Percentiles rank a stretch among this genome's conserved stretches.
Evolutionary conservation across 1,140 invertebrate species (phyloP).

Genomic region (Onthophagus taurus): DNA sequence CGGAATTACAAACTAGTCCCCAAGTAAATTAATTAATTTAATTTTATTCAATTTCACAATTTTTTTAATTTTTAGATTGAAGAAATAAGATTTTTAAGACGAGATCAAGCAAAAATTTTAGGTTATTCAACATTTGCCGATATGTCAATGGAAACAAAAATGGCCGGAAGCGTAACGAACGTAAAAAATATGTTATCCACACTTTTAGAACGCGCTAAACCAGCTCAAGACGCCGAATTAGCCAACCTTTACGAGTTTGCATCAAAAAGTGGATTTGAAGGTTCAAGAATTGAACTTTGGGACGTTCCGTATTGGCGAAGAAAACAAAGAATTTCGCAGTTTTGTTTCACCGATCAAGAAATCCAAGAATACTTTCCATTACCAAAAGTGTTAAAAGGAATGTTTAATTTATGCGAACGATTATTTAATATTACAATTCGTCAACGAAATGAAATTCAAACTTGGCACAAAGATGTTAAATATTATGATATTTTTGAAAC

Average conservation of each 20-base stretch:
- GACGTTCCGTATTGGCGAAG: constrained; percentile 82
- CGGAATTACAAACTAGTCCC: constrained; percentile 58
- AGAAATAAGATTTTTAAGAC: constrained; percentile 59
- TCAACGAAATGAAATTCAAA: constrained; percentile 51
- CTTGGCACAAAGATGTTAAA: constrained; percentile 79
- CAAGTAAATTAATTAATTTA: constrained; percentile 24
- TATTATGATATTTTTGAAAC: constrained; percentile 74
- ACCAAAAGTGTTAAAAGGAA: constrained; percentile 60
- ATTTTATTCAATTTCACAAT: not conserved
- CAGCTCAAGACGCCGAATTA: constrained; percentile 68
- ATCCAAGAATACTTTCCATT: constrained; percentile 78
- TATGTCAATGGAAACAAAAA: constrained; percentile 91
- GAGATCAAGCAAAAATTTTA: constrained; percentile 61
- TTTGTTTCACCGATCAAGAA: constrained; percentile 58
- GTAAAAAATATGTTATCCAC: constrained; percentile 65
- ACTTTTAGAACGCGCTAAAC: constrained; percentile 55
- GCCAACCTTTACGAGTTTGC: constrained; percentile 66
- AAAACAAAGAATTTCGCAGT: constrained; percentile 55
- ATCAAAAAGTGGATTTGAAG: constrained; percentile 57
- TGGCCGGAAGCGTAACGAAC: constrained; percentile 76
- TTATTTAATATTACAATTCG: constrained; percentile 79
- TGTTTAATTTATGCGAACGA: constrained; percentile 64
- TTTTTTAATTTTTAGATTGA: constrained; percentile 1
- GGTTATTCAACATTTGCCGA: constrained; percentile 73
- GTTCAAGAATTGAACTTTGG: constrained; percentile 58